Evolutionary conservation across 2,113 vertebrate genomes (phyloP), one percentile per base, ranked within the genome.

Genomic region (Neogobius melanostomus): DNA sequence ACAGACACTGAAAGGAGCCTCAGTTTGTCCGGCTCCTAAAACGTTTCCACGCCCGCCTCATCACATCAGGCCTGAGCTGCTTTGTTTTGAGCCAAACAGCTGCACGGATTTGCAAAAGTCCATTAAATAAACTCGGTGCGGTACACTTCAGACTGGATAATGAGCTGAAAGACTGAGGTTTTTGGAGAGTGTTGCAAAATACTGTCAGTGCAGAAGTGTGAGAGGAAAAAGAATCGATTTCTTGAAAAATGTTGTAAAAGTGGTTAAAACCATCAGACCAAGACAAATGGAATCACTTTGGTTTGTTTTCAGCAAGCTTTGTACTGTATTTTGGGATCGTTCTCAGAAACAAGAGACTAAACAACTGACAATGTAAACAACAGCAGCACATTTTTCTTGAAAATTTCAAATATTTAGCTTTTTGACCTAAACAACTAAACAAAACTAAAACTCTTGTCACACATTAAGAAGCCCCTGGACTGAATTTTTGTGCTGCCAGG

Each of bases 1-100:
- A 87, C 72, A 21, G 16, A 28, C 6, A 61, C 56, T 75, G 74
- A 88, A 88, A 86, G 72, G 56, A 53, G 64, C 50, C 66, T 76
- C 53, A 74, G 81, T 85, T 79, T 83, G 54, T 52, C 52, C 69
- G 47, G 59, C 63, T 80, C 66, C 56, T 46, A 49, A 71, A 82
- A 75, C 60, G 46, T 77, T 75, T 69, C 71, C 66, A n/a, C 45
- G 7, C 1, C 36, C 57, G 72, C 74, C 5, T 62, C 71, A 69
- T 70, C 49, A 42, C 44, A 17, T 36, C 47, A 67, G 71, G 11
- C 28, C 74, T 43, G 8, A 8, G 51, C 49, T 66, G 69, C 68
- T 69, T 57, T 61, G 52, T 66, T 74, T 71, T 64, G 44, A 45
- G 49, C 12, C 28, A 66, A 61, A 42, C n/a, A n/a, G 11, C 66